phyloP scores from a whole-genome alignment of 2,113 vertebrate genomes.

The Otus sunia region DNA sequence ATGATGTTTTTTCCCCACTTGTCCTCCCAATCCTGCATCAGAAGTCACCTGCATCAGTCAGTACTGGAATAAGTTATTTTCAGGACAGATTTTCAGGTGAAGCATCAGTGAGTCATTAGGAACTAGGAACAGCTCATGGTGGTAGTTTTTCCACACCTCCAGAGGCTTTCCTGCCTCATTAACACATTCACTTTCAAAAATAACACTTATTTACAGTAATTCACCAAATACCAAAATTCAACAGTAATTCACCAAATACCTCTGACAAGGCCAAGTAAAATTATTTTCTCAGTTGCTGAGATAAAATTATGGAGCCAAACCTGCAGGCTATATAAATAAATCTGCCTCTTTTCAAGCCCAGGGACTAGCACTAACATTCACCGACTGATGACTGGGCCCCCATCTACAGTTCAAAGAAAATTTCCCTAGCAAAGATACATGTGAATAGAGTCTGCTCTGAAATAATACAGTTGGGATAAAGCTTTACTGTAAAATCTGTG shows the following conservation, averaged over 20 bases:
- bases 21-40: not conserved
- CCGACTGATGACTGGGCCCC: not conserved
- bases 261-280: not conserved
- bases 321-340: not conserved
- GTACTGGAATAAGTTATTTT: not conserved
- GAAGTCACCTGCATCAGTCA: not conserved
- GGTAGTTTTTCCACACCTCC: not conserved
- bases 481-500: not conserved
- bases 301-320: not conserved
- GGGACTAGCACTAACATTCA: not conserved
- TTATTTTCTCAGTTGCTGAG: not conserved
- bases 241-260: not conserved
- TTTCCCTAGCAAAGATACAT: not conserved
- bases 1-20: not conserved
- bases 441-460: not conserved
- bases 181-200: not conserved
- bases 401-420: not conserved
- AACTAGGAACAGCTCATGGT: not conserved
- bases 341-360: not conserved
- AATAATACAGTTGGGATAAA: not conserved
- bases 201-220: not conserved
- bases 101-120: not conserved
- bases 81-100: not conserved
- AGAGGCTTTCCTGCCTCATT: not conserved
- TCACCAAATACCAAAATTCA: not conserved